These are phyloP conservation scores for Agriotes lineatus DNA, from an alignment of 2,888 invertebrate species.

Conservation along the genomic window DNA sequence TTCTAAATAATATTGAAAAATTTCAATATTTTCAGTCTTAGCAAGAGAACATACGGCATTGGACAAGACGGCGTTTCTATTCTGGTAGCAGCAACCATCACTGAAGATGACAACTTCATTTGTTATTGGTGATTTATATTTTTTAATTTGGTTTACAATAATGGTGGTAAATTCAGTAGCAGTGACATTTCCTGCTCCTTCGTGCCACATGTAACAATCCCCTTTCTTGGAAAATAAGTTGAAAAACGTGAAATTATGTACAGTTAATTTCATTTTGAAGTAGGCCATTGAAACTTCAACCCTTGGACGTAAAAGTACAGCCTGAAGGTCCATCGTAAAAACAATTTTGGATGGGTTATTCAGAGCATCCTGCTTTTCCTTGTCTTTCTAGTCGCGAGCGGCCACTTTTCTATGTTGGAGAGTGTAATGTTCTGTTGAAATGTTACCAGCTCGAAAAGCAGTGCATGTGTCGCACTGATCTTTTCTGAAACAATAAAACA, in stretches of 20 bases:
- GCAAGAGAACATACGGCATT: background rate
- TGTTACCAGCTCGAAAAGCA: background rate
- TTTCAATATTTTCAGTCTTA: background rate
- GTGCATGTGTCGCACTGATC: conserved; percentile 4
- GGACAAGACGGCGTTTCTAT: background rate
- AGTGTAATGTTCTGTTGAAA: background rate
- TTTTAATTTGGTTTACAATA: too few species aligned
- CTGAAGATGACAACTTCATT: too few species aligned
- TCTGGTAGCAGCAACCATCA: background rate
- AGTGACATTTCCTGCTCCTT: too few species aligned
- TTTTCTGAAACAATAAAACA: background rate
- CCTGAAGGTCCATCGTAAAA: background rate
- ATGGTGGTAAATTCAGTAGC: too few species aligned
- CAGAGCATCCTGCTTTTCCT: too few species aligned
- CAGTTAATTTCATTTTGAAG: background rate
- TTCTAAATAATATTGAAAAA: background rate
- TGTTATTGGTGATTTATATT: too few species aligned
- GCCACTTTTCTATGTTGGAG: background rate
- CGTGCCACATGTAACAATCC: too few species aligned
- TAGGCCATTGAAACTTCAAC: background rate
- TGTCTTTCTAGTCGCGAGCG: background rate
- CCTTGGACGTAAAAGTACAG: background rate
- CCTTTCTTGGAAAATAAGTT: background rate
- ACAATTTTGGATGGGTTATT: background rate
- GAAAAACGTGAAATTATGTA: background rate